Conservation (phyloP, 2,888 invertebrate species). For the Eristalis pertinax region DNA sequence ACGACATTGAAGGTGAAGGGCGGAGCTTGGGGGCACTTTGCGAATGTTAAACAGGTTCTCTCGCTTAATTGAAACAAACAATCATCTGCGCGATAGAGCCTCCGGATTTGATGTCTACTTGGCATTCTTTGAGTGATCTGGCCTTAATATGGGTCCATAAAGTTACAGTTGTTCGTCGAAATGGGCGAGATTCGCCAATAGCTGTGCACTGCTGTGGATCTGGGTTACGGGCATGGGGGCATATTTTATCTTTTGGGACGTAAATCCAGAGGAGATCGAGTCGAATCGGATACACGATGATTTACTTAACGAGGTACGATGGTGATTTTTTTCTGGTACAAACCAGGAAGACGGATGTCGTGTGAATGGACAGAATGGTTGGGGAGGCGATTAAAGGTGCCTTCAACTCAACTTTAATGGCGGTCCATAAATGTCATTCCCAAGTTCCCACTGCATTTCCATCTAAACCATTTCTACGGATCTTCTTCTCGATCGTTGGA, state of each 20-base stretch:
- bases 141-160: not conserved
- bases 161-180: not conserved
- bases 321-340: not conserved
- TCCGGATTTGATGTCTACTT: not conserved
- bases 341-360: not conserved
- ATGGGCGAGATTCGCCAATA: not conserved
- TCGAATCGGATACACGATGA: not conserved
- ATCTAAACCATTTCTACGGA: no score
- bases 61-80: not conserved
- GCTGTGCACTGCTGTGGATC: not conserved
- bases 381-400: not conserved
- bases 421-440: no score
- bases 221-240: not conserved
- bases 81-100: not conserved
- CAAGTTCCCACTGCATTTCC: no score
- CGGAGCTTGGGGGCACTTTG: not conserved
- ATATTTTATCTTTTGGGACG: not conserved
- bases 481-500: no score
- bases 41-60: not conserved
- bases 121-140: not conserved
- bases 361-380: not conserved
- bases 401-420: not conserved
- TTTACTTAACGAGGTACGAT: not conserved
- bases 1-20: not conserved
- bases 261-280: not conserved